Evolutionary conservation across 2,797 vertebrate genomes (phyloP).

Genomic region (Apogon hyalosoma): DNA sequence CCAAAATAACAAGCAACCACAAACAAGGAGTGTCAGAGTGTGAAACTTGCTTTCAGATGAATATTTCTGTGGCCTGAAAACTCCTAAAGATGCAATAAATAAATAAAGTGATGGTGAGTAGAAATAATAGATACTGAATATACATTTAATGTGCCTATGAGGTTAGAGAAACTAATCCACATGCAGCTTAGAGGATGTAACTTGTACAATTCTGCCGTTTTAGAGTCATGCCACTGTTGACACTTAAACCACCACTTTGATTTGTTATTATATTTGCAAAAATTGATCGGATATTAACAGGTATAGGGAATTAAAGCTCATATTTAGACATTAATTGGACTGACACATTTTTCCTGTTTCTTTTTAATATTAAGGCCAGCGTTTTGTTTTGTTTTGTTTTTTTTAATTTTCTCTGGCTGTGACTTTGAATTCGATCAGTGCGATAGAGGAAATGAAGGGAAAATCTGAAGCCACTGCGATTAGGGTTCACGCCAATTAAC

Average conservation of each 20-base stretch:
- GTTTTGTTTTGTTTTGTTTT: too few species aligned
- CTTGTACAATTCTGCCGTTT: not conserved
- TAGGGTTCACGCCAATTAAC: slow-evolving; percentile 35
- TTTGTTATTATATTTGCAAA: not conserved
- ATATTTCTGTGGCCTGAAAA: slow-evolving; percentile 2
- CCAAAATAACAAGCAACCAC: slow-evolving; percentile 6
- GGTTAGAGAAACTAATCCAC: not conserved
- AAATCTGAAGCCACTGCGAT: slow-evolving; percentile 50
- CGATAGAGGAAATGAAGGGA: slow-evolving; percentile 31
- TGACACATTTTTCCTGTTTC: not conserved
- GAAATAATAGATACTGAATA: not conserved
- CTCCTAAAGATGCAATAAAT: not conserved
- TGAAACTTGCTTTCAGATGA: not conserved
- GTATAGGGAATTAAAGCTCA: slow-evolving; percentile 26
- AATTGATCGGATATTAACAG: slow-evolving; percentile 22
- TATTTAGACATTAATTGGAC: slow-evolving; percentile 6
- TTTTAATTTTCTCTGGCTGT: slow-evolving; percentile 19
- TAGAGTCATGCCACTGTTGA: too few species aligned
- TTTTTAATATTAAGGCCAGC: not conserved
- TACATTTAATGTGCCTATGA: slow-evolving; percentile 1
- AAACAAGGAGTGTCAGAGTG: slow-evolving; percentile 4
- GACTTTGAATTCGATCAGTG: slow-evolving; percentile 40
- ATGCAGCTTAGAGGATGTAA: not conserved
- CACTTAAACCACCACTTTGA: not conserved
- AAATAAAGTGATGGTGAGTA: not conserved